phyloP scores from a whole-genome alignment of 1,140 invertebrate genomes.

The Triops longicaudatus region DNA sequence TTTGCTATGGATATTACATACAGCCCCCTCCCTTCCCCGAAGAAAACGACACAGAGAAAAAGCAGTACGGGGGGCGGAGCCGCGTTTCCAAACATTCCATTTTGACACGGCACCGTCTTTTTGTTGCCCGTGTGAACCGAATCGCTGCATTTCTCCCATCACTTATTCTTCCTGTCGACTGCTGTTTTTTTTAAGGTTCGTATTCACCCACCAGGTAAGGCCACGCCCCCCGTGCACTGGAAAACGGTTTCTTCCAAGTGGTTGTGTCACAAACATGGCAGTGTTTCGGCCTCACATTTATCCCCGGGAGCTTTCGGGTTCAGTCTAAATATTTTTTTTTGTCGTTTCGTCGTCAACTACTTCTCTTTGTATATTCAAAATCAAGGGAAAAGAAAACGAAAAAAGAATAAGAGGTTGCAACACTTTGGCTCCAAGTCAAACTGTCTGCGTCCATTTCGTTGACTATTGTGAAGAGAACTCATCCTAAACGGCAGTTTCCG shows the following conservation, averaged over 20 bases:
- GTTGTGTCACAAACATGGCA: slow-evolving; percentile 29
- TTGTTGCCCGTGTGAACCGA: background rate
- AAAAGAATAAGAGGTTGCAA: slow-evolving; percentile 22
- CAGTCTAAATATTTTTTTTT: slow-evolving; percentile 21
- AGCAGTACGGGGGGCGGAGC: background rate
- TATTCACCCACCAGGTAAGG: background rate
- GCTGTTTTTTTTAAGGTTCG: background rate
- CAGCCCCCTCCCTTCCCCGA: background rate
- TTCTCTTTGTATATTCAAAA: background rate
- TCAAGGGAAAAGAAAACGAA: background rate
- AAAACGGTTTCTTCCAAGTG: background rate
- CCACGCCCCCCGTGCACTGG: background rate
- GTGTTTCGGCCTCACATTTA: slow-evolving; percentile 28
- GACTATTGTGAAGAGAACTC: slow-evolving; percentile 18
- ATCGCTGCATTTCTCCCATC: background rate
- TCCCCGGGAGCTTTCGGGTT: slow-evolving; percentile 26
- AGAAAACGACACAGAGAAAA: slow-evolving; percentile 12
- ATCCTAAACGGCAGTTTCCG: slow-evolving; percentile 78
- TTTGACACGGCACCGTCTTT: background rate
- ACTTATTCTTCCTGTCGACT: background rate
- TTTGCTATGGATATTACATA: background rate
- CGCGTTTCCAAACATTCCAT: background rate
- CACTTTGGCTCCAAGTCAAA: slow-evolving; percentile 25
- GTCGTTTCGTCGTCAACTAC: slow-evolving; percentile 29
- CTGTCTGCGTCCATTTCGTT: slow-evolving; percentile 17